Evolutionary conservation across 2,797 vertebrate species (phyloP).

Genomic region (Halcyon smyrnensis): DNA sequence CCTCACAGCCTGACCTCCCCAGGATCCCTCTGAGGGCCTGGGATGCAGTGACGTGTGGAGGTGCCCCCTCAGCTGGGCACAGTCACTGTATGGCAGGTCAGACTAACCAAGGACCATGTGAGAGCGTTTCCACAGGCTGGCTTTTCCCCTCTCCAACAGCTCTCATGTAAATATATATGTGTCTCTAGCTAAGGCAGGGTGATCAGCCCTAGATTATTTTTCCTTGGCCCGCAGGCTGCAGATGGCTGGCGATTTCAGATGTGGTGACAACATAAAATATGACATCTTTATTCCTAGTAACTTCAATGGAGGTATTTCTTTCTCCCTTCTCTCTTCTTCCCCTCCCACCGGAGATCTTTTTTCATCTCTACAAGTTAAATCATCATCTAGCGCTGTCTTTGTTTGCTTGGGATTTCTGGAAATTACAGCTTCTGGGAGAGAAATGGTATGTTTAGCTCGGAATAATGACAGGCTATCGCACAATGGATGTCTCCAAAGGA

Average conservation of each 20-base stretch:
- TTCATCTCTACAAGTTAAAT: constrained; percentile 2
- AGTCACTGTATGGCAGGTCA: neutral
- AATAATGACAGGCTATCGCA: constrained; percentile 53
- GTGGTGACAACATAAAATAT: neutral
- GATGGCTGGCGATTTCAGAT: neutral
- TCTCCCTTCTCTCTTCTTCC: neutral
- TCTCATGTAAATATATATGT: neutral
- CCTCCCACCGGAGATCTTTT: constrained; percentile 14
- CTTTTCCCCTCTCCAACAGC: neutral
- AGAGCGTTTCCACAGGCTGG: neutral
- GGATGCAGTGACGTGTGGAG: neutral
- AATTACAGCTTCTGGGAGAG: constrained; percentile 59
- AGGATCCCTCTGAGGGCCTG: neutral
- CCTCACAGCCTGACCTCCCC: neutral
- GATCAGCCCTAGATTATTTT: neutral
- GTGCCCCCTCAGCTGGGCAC: neutral
- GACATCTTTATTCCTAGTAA: neutral
- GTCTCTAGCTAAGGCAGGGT: neutral
- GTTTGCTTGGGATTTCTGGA: constrained; percentile 50
- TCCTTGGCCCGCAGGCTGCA: neutral
- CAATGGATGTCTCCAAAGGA: constrained; percentile 45
- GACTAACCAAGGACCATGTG: neutral
- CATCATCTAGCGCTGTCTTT: constrained; percentile 19
- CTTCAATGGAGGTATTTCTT: neutral
- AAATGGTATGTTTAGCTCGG: constrained; percentile 60